Conservation (phyloP, 2,797 vertebrate species). For the Chromis chromis region DNA sequence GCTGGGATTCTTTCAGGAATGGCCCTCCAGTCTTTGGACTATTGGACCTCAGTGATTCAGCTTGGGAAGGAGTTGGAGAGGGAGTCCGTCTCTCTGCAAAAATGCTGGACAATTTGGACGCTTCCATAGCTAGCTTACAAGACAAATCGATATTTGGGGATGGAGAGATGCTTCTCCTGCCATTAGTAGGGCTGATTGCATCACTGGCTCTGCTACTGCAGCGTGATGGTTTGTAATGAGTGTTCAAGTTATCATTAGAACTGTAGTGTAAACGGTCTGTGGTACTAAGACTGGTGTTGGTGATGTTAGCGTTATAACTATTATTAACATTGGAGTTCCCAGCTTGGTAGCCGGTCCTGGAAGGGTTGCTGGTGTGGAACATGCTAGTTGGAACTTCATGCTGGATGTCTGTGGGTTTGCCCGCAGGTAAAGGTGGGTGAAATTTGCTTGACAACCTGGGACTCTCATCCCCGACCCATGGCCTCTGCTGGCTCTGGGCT, state of each 20-base stretch:
- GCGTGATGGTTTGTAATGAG: constrained; percentile 43
- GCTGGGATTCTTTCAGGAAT: constrained; percentile 50
- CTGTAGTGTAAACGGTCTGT: background rate
- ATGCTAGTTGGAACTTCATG: constrained; percentile 63
- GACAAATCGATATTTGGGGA: constrained; percentile 67
- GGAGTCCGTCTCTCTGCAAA: constrained; percentile 67
- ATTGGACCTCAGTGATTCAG: constrained; percentile 63
- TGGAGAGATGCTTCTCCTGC: constrained; percentile 60
- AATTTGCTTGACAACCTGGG: constrained; percentile 62
- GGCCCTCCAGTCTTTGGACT: constrained; percentile 53
- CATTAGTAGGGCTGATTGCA: constrained; percentile 32
- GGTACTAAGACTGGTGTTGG: constrained; percentile 12
- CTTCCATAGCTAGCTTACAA: constrained; percentile 68
- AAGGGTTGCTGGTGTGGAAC: constrained; percentile 13
- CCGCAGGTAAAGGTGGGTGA: constrained; percentile 72
- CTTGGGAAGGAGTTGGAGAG: constrained; percentile 69
- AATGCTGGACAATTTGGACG: constrained; percentile 62
- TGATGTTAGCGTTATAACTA: constrained; percentile 15
- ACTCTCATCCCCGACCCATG: constrained; percentile 56
- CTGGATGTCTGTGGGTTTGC: constrained; percentile 81
- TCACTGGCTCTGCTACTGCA: constrained; percentile 53
- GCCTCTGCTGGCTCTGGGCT: constrained; percentile 50
- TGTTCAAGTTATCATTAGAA: constrained; percentile 30
- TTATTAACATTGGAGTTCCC: constrained; percentile 6
- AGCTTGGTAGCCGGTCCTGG: constrained; percentile 28